Base-by-base conservation (phyloP, 1,140 invertebrate genomes). In the Nautilus pompilius region DNA sequence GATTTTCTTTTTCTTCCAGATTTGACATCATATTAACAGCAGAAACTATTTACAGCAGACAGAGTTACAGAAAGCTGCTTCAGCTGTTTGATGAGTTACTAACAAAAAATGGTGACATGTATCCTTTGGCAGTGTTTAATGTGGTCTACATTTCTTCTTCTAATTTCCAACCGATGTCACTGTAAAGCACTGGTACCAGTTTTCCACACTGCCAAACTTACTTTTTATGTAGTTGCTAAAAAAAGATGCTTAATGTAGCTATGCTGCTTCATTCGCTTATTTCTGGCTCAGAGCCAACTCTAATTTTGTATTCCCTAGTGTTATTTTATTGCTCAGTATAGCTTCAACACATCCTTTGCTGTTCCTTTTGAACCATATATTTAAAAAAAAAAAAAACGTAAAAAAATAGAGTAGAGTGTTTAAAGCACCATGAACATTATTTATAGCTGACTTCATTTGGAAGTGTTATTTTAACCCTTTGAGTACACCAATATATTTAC, bases 41-140 rank as follows among this genome's bases (percentile, higher is more conserved):
- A 48, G 94, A 96, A 85, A 96, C 93, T 0, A 95, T 95, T 73
- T 96, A 96, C 73, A 94, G 93, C 85, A 76, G 87, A 41, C 82
- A 87, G 0, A 92, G 91, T 83, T 90, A 95, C 76, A 70, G 80
- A 24, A 95, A 93, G 77, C 75, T 96, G 0, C 84, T 89, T 48
- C 71, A 88, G 49, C 78, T 93, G 41, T 89, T 95, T 70, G 84
- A 88, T 74, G 73, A 83, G 33, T 84, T 85, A 60, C 76, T 96
- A n/a, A 89, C 87, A 70, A 71, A 81, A 51, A 70, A 83, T 75
- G 93, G 93, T 46, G 72, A 82, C 36, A 85, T 89, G 84, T 85
- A 84, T 83, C 80, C 77, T 80, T 80, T 70, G 51, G 1, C 28
- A 41, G 5, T n/a, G n/a, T n/a, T n/a, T n/a, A n/a, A n/a, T n/a